Evolutionary conservation across 2,797 vertebrate genomes (phyloP).

Genomic region (Tragelaphus eurycerus): DNA sequence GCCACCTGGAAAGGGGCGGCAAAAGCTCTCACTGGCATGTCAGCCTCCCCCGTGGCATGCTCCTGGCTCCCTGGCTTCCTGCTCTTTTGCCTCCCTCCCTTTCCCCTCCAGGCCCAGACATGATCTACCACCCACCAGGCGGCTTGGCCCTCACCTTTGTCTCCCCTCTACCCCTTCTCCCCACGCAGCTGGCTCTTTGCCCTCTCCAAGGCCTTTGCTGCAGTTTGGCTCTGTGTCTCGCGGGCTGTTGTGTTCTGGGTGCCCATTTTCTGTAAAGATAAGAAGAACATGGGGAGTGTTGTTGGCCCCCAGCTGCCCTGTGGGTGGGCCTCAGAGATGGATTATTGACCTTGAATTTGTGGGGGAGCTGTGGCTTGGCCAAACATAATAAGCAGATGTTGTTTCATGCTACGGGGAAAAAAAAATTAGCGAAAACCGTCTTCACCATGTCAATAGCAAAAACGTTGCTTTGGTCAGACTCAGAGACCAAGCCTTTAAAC

Average conservation of each 20-base stretch:
- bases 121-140: constrained; percentile 51
- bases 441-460: constrained; percentile 27
- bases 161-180: constrained; percentile 43
- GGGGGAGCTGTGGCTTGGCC: not conserved
- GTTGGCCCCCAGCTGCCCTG: constrained; percentile 5
- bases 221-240: constrained; percentile 67
- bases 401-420: not conserved
- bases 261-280: constrained; percentile 9
- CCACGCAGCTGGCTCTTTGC: constrained; percentile 65
- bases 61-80: constrained; percentile 62
- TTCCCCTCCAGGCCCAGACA: not conserved
- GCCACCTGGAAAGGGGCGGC: not conserved
- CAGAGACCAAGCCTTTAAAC: constrained; percentile 46
- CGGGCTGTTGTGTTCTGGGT: constrained; percentile 33
- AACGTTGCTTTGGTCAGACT: constrained; percentile 51
- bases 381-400: constrained; percentile 64
- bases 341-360: constrained; percentile 42
- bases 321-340: constrained; percentile 57
- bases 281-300: not conserved
- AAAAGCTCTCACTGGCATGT: constrained; percentile 83
- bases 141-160: constrained; percentile 76
- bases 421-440: not conserved
- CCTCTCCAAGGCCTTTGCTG: constrained; percentile 59
- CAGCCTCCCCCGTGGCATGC: constrained; percentile 83
- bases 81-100: not conserved